phyloP scores from a whole-genome alignment of 2,888 invertebrate species.

The Ochropleura leucogaster region DNA sequence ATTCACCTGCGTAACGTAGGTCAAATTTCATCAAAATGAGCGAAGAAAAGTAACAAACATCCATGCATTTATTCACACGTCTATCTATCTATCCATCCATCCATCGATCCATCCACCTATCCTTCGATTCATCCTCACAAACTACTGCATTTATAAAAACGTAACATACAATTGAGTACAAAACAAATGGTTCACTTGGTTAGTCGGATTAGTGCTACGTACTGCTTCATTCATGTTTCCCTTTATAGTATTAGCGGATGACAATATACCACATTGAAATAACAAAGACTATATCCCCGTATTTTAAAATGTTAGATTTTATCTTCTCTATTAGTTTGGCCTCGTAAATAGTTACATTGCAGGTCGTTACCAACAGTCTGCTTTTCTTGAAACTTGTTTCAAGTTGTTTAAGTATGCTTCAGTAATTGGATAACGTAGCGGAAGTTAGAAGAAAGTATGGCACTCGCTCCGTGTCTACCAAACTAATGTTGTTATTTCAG shows the following conservation, averaged over 20 bases:
- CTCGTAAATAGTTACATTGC: background rate
- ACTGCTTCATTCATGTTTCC: background rate
- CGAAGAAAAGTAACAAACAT: too few relatives aligned
- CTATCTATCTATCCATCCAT: too few relatives aligned
- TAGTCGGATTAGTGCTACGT: background rate
- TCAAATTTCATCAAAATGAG: too few relatives aligned
- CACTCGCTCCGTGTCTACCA: background rate
- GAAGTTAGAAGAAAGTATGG: background rate
- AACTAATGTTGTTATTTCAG: background rate
- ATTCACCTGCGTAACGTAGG: too few relatives aligned
- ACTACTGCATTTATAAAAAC: too few relatives aligned
- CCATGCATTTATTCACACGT: too few relatives aligned
- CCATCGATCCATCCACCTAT: too few relatives aligned
- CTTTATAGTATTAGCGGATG: background rate
- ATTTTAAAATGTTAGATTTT: background rate
- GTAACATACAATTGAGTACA: background rate
- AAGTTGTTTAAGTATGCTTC: slow-evolving; percentile 6
- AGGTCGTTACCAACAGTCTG: slow-evolving; percentile 1
- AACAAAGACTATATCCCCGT: background rate
- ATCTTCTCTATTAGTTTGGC: background rate
- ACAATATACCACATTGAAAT: background rate
- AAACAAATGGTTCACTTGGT: background rate
- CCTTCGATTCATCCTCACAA: too few relatives aligned
- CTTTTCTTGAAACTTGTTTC: slow-evolving; percentile 5
- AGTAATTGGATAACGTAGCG: background rate